Conservation (phyloP, 2,797 vertebrate genomes). For the Sarcophilus harrisii region DNA sequence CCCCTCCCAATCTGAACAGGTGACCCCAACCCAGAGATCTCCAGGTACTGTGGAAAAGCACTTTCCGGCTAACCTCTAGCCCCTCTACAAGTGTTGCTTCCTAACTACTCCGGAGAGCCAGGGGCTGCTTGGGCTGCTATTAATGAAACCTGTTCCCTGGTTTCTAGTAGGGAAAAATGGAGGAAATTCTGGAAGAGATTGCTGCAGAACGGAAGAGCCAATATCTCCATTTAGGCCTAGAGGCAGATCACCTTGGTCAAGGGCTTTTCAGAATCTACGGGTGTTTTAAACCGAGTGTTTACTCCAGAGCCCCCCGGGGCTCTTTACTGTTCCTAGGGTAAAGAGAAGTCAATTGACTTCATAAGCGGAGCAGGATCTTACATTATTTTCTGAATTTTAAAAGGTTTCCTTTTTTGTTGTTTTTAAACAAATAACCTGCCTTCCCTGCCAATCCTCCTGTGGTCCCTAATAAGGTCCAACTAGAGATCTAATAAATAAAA, state of each 20-base stretch:
- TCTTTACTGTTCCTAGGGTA: constrained; percentile 31
- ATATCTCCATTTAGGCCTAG: neutral
- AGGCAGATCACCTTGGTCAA: neutral
- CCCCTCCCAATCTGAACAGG: neutral
- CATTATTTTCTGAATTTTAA: constrained; percentile 25
- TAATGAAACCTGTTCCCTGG: neutral
- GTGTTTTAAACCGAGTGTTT: neutral
- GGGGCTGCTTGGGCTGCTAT: neutral
- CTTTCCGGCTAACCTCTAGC: neutral
- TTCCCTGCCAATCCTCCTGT: neutral
- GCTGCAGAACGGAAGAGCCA: constrained; percentile 18
- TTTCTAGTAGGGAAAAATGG: constrained; percentile 9
- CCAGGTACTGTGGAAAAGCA: neutral
- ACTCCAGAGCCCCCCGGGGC: neutral
- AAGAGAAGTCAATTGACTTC: constrained; percentile 24
- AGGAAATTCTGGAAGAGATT: constrained; percentile 30
- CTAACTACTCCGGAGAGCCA: neutral
- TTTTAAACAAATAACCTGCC: neutral
- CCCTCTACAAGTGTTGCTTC: constrained; percentile 46
- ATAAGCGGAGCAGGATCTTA: constrained; percentile 37
- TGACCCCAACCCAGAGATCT: neutral
- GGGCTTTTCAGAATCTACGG: neutral
- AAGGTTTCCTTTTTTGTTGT: neutral
- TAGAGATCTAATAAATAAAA: neutral
- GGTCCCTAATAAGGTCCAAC: neutral